These are phyloP conservation scores for Amphilophus citrinellus DNA, from an alignment of 2,113 vertebrate species.

Conservation along the genomic window DNA sequence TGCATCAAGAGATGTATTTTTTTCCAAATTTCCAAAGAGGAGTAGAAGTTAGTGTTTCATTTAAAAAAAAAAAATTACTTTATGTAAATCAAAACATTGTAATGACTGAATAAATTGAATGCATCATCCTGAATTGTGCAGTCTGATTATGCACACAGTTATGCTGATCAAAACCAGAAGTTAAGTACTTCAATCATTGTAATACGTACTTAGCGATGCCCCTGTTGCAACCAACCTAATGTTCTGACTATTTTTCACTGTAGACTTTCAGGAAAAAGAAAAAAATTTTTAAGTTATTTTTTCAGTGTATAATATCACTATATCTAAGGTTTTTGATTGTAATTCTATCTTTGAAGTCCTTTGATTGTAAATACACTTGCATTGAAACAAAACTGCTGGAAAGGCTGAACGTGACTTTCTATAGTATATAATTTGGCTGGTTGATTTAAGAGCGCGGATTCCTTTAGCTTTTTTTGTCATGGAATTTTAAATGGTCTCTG, in stretches of 20 bases:
- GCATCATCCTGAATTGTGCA: neutral
- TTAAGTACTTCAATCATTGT: constrained; percentile 26
- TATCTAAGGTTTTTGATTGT: constrained; percentile 2
- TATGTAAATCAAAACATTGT: neutral
- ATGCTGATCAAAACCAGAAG: constrained; percentile 1
- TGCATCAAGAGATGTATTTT: no score
- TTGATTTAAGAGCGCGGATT: neutral
- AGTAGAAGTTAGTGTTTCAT: neutral
- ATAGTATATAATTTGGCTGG: neutral
- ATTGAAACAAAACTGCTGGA: neutral
- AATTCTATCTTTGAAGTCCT: neutral
- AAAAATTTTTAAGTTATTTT: neutral
- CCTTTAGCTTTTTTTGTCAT: constrained; percentile 1
- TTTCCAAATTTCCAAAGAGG: neutral
- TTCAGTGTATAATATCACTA: neutral
- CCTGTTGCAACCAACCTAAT: neutral
- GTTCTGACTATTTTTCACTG: constrained; percentile 9
- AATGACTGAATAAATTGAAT: neutral
- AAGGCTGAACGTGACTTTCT: neutral
- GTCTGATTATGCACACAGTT: constrained; percentile 19
- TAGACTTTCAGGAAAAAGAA: constrained; percentile 1
- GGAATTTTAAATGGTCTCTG: constrained; percentile 43
- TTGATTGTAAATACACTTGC: neutral
- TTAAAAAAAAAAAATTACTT: neutral
- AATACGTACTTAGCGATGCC: neutral